Conservation (phyloP, 2,113 vertebrate species). For the Alectura lathami region DNA sequence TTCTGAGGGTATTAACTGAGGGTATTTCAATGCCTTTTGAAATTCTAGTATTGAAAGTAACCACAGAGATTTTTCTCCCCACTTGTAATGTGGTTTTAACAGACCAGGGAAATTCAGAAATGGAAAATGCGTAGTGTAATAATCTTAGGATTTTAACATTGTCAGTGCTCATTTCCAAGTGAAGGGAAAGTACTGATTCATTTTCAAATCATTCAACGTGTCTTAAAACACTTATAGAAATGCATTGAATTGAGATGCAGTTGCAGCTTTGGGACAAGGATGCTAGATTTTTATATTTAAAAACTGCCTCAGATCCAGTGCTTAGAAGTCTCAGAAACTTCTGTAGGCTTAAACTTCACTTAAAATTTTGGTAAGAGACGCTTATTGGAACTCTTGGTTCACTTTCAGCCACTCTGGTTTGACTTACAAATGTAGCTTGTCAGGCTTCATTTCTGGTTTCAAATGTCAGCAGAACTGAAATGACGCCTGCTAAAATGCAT, state of each 20-base stretch:
- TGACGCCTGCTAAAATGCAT: neutral
- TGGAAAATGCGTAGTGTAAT: constrained; percentile 31
- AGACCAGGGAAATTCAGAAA: constrained; percentile 24
- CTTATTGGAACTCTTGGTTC: neutral
- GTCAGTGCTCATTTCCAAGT: constrained; percentile 11
- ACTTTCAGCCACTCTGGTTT: neutral
- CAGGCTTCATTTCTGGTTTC: neutral
- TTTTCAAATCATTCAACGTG: neutral
- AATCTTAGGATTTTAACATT: constrained; percentile 6
- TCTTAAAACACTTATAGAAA: neutral
- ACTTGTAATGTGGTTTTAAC: constrained; percentile 49
- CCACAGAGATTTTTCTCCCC: constrained; percentile 28
- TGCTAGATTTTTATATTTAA: neutral
- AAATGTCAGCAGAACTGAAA: neutral
- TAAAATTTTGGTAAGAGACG: neutral
- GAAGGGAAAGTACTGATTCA: neutral
- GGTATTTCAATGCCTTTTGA: constrained; percentile 33
- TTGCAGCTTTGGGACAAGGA: neutral
- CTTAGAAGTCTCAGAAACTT: neutral
- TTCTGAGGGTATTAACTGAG: neutral
- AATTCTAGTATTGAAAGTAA: constrained; percentile 61
- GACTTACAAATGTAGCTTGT: neutral
- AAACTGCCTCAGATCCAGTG: neutral
- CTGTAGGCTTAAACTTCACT: neutral
- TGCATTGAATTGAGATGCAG: neutral